These are phyloP conservation scores for Procambarus clarkii DNA, from an alignment of 1,140 invertebrate genomes.

Conservation along the genomic window DNA sequence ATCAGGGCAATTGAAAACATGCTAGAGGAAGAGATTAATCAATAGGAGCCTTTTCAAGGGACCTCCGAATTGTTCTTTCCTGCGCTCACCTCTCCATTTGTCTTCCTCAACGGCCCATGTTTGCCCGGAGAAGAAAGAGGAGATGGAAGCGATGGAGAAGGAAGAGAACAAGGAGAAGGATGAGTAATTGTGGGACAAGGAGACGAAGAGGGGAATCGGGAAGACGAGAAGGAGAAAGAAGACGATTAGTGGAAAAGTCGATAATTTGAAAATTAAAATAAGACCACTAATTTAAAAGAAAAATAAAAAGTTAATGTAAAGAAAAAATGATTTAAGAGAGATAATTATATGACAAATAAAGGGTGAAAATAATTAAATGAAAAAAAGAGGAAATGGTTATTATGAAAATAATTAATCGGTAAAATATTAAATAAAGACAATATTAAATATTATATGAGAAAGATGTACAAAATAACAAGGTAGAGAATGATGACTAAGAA, in stretches of 20 bases:
- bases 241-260: background rate
- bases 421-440: conserved; percentile 1
- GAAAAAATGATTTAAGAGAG: too few relatives aligned
- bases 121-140: conserved; percentile 26
- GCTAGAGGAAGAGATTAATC: conserved; percentile 59
- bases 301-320: too few relatives aligned
- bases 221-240: background rate
- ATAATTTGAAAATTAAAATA: background rate
- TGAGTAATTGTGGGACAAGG: background rate
- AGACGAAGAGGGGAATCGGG: background rate
- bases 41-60: conserved; percentile 61
- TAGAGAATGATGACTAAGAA: background rate
- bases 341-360: too few relatives aligned
- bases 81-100: conserved; percentile 64
- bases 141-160: background rate
- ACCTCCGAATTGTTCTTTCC: conserved; percentile 65
- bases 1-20: conserved; percentile 68
- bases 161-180: background rate
- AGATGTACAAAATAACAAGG: background rate
- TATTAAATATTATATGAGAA: background rate
- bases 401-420: too few relatives aligned
- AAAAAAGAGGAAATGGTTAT: too few relatives aligned
- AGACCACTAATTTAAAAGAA: too few relatives aligned
- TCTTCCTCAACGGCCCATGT: conserved; percentile 54
- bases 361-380: too few relatives aligned